Evolutionary conservation across 2,797 vertebrate genomes (phyloP), one percentile per base, ranked within the genome.

Genomic region (Sebastes minor): DNA sequence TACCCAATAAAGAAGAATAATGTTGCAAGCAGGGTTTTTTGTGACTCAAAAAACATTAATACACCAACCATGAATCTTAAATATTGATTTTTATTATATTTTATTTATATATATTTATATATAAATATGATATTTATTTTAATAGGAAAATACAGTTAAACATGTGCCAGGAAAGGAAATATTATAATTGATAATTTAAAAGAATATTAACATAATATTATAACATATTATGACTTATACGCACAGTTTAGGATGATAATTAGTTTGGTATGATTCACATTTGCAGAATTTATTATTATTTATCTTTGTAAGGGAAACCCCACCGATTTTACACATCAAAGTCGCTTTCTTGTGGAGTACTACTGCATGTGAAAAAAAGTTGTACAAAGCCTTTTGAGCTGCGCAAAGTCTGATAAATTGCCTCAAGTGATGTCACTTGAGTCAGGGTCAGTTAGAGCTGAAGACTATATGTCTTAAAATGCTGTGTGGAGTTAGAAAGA

Each of bases 361-460:
- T 18, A 46, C 42, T 46, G 16, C 16, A 46, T 46, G 42, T 46
- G 42, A 49, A 49, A 49, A 46, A 49, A 49, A 49, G 42, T 20
- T 49, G 6, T 20, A 49, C 20, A 18, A 49, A 49, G 18, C 42
- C 42, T 0, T 49, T 49, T 49, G 42, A 74, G 70, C 12, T 56
- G 32, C 2, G 16, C 30, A 25, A 62, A 61, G 53, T 78, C 38
- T 42, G 16, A 59, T 72, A 59, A 35, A 60, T n/a, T 66, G 30
- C 62, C 22, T 73, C 30, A 42, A 74, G 60, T 59, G 12, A 68
- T 68, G 80, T 68, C 55, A 69, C 18, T 67, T 52, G 38, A 35
- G 18, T 53, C 33, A 22, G 56, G 23, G n/a, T 69, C 8, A 23
- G 69, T 18, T 25, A 11, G 14, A n/a, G 8, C 14, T 74, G 53